Evolutionary conservation across 1,140 invertebrate genomes (phyloP), one percentile per base, ranked within the genome.

Genomic region (Euwallacea similis): DNA sequence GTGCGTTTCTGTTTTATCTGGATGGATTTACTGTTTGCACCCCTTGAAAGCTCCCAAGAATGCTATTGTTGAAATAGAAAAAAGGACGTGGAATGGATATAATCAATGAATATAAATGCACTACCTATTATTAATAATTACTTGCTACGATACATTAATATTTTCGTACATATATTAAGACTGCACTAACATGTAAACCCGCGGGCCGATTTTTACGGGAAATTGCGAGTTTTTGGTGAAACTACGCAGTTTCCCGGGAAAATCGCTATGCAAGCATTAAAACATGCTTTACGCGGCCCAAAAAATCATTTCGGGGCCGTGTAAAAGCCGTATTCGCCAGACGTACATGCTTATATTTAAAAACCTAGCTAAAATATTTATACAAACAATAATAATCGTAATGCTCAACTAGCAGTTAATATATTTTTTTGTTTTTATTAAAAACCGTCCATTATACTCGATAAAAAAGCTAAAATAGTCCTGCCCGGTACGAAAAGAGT

Each of bases 341-440:
- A 69, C 63, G 71, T 68, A 77, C 75, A 77, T 79, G 78, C 77
- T 80, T 80, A 80, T 74, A 76, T 79, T 79, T 78, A 78, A 79
- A 78, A 79, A 79, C 66, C 77, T 80, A 79, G 77, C 79, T 78
- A 79, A 77, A 80, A 79, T 80, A 78, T 80, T 80, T 80, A 80
- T 80, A 80, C 79, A 80, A 79, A 79, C 76, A 79, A 72, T 72
- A 72, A 80, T 77, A 73, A 77, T 74, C 70, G 56, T 63, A 64
- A 64, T 71, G 69, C 76, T 75, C 76, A 78, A 80, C 76, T 79
- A 78, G 74, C 75, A 78, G 71, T 77, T 75, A 78, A 76, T 78
- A 79, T 77, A 78, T 58, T 66, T 66, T 11, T 66, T 73, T 74
- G 67, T 73, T 74, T 70, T 76, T 64, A 73, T 75, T 74, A 76